Evolutionary conservation across 2,888 invertebrate species (phyloP), one percentile per base, ranked within the genome.

Genomic region (Criorhina ranunculi): DNA sequence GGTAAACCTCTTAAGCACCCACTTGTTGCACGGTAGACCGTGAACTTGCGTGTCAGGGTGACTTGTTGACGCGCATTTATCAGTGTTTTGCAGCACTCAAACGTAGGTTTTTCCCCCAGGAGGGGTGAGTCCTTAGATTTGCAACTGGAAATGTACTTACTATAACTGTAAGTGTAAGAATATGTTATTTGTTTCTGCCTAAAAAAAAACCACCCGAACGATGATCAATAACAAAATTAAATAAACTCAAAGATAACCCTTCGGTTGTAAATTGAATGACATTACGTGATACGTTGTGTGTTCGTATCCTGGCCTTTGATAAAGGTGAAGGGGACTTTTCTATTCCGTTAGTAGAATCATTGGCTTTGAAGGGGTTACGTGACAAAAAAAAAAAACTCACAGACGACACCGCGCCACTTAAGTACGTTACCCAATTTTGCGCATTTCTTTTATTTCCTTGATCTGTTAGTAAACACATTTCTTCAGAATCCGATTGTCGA

Each of bases 1-100:
- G 66, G 55, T 66, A 57, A 76, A 46, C 31, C 49, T 49, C 49
- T 66, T 66, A 51, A 66, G 57, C 55, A 66, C 66, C 75, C 57
- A 59, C 75, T 76, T 76, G 66, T 76, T 37, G 49, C 66, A 49
- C 24, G 11, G 12, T 57, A 42, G 40, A 51, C 59, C 76, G 42
- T 76, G 67, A 59, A 76, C 51, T 76, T 67, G 40, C 31, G 24
- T 19, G 12, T 60, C 42, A 8, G 12, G 40, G 42, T 35, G 46
- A 66, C 57, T 60, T 67, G 51, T 59, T 66, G 75, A 66, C 66
- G 66, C 66, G 66, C 60, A 76, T 67, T 76, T 59, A 76, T 76
- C 76, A 67, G 51, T 49, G 59, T 42, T 76, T 51, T 42, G 11
- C 24, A 24, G 24, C 75, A 57, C 49, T 46, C 62, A 40, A 15